Evolutionary conservation across 2,113 vertebrate genomes (phyloP).

Genomic region (Ammospiza nelsoni): DNA sequence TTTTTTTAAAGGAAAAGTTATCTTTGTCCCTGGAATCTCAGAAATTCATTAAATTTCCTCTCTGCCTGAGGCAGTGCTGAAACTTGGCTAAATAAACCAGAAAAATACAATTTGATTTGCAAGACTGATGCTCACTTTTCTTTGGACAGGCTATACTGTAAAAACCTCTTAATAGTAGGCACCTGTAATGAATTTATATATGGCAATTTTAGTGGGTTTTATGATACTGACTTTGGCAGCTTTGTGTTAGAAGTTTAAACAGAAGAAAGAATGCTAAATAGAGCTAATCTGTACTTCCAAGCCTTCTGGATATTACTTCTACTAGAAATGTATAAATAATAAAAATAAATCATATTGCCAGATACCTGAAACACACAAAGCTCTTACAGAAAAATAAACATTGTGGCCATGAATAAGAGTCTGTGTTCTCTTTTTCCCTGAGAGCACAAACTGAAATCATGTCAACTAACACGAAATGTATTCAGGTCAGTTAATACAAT

Average conservation of each 20-base stretch:
- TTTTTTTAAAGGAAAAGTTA: background rate
- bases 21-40: background rate
- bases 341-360: background rate
- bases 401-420: background rate
- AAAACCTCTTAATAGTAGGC: conserved; percentile 15
- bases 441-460: background rate
- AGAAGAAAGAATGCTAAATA: background rate
- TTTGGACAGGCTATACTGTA: background rate
- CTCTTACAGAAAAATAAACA: background rate
- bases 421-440: background rate
- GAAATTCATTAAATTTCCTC: background rate
- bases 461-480: background rate
- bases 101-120: background rate
- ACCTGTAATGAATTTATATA: conserved; percentile 28
- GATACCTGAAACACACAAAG: background rate
- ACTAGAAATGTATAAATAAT: background rate
- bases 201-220: conserved; percentile 17
- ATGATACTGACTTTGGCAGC: background rate
- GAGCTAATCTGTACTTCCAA: background rate
- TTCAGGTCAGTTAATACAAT: background rate
- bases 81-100: background rate
- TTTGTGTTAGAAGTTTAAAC: conserved; percentile 27
- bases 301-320: background rate
- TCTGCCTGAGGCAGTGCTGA: background rate
- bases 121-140: background rate